phyloP scores from a whole-genome alignment of 2,113 vertebrate species.

The Sclerurus mexicanus region DNA sequence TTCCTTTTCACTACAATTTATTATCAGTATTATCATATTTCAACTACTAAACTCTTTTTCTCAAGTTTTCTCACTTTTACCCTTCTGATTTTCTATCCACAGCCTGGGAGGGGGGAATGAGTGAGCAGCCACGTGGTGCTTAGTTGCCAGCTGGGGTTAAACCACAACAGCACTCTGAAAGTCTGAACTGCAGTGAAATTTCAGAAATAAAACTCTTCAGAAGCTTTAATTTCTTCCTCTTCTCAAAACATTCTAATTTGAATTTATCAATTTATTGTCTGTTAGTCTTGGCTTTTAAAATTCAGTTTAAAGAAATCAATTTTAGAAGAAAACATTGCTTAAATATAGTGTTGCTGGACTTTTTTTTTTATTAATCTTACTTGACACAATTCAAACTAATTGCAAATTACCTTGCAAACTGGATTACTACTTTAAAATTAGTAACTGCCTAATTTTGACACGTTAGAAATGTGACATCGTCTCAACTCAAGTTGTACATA shows the following conservation, averaged over 20 bases:
- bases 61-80: neutral
- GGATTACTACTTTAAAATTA: neutral
- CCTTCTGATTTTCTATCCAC: neutral
- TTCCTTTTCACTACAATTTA: neutral
- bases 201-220: neutral
- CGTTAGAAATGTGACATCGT: neutral
- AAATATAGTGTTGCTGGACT: neutral
- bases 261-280: neutral
- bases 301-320: neutral
- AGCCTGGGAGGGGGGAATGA: neutral
- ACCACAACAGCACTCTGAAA: neutral
- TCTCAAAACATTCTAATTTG: neutral
- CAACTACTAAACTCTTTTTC: neutral
- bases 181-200: neutral
- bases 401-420: neutral
- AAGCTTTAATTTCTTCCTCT: neutral
- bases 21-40: neutral
- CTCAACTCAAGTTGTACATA: neutral
- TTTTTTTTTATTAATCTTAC: neutral
- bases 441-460: neutral
- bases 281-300: neutral
- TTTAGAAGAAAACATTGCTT: neutral
- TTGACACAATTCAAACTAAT: neutral
- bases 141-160: neutral
- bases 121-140: neutral